Evolutionary conservation across 2,888 invertebrate species (phyloP).

Genomic region (Scaeva pyrastri): DNA sequence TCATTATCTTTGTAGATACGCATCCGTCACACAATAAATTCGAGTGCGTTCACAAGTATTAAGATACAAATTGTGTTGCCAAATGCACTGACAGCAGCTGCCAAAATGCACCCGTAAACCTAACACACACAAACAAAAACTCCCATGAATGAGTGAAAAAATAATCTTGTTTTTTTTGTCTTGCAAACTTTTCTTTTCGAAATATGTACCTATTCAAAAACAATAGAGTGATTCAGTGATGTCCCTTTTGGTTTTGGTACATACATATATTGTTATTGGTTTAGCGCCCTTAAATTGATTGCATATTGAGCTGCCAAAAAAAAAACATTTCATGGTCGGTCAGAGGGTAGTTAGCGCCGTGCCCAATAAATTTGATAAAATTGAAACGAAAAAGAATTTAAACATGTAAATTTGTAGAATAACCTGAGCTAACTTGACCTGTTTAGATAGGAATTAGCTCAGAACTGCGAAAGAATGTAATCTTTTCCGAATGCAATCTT

Average conservation of each 20-base stretch:
- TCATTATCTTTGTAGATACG: neutral
- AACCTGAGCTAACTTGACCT: too few relatives aligned
- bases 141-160: neutral
- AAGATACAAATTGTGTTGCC: too few relatives aligned
- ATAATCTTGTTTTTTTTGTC: neutral
- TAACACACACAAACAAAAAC: neutral
- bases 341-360: neutral
- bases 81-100: conserved; percentile 21
- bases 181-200: conserved; percentile 9
- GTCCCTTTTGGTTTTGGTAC: conserved; percentile 37
- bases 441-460: too few relatives aligned
- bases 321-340: neutral
- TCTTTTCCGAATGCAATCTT: too few relatives aligned
- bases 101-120: conserved; percentile 24
- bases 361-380: neutral
- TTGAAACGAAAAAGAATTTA: too few relatives aligned
- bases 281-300: conserved; percentile 26
- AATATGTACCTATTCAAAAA: conserved; percentile 33
- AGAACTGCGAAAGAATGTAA: too few relatives aligned
- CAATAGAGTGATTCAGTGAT: conserved; percentile 31
- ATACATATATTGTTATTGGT: conserved; percentile 4
- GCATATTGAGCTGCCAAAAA: neutral
- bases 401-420: too few relatives aligned
- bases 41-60: neutral
- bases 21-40: neutral